Percentiles rank a stretch among this genome's conserved stretches.
Evolutionary conservation across 2,113 vertebrate genomes (phyloP).

Genomic region (Bagarius yarrelli): DNA sequence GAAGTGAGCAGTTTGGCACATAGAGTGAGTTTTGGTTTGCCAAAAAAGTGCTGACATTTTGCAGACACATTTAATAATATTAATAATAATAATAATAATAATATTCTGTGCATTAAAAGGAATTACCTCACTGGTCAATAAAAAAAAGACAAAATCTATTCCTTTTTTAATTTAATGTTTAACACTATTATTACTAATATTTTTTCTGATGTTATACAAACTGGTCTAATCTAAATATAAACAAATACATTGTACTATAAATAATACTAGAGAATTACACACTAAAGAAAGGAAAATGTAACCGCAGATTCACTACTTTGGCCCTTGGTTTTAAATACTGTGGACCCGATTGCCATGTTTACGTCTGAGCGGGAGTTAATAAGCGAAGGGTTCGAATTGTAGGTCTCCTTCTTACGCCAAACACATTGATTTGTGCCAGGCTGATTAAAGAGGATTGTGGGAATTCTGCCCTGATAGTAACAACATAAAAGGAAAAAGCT

Average conservation of each 20-base stretch:
- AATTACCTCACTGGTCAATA: not conserved
- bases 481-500: not conserved
- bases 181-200: not conserved
- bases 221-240: constrained; percentile 7
- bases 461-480: constrained; percentile 53
- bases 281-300: not conserved
- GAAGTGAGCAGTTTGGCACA: constrained; percentile 66
- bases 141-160: not conserved
- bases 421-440: not conserved
- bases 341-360: constrained; percentile 15
- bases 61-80: constrained; percentile 36
- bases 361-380: not conserved
- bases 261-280: constrained; percentile 4
- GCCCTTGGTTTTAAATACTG: constrained; percentile 28
- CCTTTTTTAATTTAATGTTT: not conserved
- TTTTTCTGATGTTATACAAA: not conserved
- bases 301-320: not conserved
- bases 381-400: not conserved
- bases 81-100: not conserved
- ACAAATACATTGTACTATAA: not conserved
- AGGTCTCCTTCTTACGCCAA: not conserved
- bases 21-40: constrained; percentile 6
- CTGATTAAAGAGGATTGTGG: constrained; percentile 43
- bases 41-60: constrained; percentile 16
- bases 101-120: not conserved